Evolutionary conservation across 2,888 invertebrate species (phyloP).

Genomic region (Coelogynopora nodosa): DNA sequence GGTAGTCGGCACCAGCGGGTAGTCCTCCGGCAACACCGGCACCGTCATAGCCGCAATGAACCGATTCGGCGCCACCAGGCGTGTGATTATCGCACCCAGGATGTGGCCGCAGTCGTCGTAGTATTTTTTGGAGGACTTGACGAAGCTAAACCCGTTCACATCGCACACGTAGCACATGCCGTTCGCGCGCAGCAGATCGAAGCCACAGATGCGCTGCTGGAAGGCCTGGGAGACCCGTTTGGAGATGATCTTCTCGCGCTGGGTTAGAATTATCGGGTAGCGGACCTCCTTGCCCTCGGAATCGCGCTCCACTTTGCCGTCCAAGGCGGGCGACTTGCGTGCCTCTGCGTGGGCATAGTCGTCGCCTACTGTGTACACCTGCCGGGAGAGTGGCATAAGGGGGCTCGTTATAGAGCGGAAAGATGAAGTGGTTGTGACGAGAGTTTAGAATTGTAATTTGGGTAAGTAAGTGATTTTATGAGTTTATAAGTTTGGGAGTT

Average conservation of each 20-base stretch:
- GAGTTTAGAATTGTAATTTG: too few relatives aligned
- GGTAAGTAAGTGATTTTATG: too few relatives aligned
- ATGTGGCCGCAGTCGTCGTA: constrained; percentile 99
- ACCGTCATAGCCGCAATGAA: constrained; percentile 67
- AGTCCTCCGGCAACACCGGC: constrained; percentile 81
- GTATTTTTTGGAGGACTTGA: constrained; percentile 98
- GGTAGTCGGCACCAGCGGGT: constrained; percentile 92
- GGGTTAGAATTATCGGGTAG: constrained; percentile 94
- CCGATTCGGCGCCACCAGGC: constrained; percentile 66
- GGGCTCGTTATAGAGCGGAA: too few relatives aligned
- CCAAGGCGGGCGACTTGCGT: constrained; percentile 94
- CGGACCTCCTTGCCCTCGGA: constrained; percentile 92
- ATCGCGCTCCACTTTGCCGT: constrained; percentile 96
- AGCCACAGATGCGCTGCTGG: constrained; percentile 94
- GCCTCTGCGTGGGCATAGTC: constrained; percentile 99
- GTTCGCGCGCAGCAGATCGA: constrained; percentile 90
- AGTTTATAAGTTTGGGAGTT: too few relatives aligned
- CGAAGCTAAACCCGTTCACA: constrained; percentile 99
- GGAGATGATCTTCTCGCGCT: constrained; percentile 93
- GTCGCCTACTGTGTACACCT: constrained; percentile 94
- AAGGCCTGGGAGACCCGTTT: constrained; percentile 79
- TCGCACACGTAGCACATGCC: constrained; percentile 98
- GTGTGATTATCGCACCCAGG: constrained; percentile 51
- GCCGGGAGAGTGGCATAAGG: too few relatives aligned
- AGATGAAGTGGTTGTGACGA: too few relatives aligned